Percentiles rank a stretch among this genome's conserved stretches.
phyloP scores from a whole-genome alignment of 2,888 invertebrate species.

The Aphrophora alni region DNA sequence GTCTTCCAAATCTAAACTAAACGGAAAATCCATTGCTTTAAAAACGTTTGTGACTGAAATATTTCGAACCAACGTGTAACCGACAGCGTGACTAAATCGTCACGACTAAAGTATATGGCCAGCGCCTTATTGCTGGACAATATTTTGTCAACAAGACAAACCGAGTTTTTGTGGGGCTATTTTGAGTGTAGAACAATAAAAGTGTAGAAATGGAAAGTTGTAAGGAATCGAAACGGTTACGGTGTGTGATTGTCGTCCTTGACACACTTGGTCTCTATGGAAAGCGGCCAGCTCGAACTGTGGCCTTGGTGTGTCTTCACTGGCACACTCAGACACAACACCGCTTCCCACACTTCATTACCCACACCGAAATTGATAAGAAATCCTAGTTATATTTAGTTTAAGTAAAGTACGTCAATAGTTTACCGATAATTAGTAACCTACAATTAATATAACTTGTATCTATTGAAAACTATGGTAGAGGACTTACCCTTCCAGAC shows the following conservation, averaged over 20 bases:
- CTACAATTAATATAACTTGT: too few relatives aligned
- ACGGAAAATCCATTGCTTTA: not conserved
- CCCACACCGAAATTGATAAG: not conserved
- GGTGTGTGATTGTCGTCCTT: slow-evolving; percentile 54
- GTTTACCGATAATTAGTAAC: too few relatives aligned
- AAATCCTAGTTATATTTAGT: not conserved
- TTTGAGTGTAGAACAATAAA: not conserved
- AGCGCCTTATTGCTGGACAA: not conserved
- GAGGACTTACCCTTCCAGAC: too few relatives aligned
- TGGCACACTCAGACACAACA: not conserved
- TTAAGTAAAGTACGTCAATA: too few relatives aligned
- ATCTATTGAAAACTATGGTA: too few relatives aligned
- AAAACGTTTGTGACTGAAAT: not conserved
- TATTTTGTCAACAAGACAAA: not conserved
- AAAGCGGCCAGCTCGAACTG: slow-evolving; percentile 51
- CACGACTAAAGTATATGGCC: not conserved
- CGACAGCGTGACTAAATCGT: not conserved
- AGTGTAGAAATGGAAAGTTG: slow-evolving; percentile 6
- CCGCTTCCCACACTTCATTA: not conserved
- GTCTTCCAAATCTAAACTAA: not conserved
- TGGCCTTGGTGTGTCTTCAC: not conserved
- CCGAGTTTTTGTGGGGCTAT: not conserved
- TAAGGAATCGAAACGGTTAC: slow-evolving; percentile 40
- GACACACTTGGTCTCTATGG: slow-evolving; percentile 56
- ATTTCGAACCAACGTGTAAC: not conserved